These are phyloP conservation scores for Planococcus citri DNA, from an alignment of 1,140 invertebrate species.

Conservation along the genomic window DNA sequence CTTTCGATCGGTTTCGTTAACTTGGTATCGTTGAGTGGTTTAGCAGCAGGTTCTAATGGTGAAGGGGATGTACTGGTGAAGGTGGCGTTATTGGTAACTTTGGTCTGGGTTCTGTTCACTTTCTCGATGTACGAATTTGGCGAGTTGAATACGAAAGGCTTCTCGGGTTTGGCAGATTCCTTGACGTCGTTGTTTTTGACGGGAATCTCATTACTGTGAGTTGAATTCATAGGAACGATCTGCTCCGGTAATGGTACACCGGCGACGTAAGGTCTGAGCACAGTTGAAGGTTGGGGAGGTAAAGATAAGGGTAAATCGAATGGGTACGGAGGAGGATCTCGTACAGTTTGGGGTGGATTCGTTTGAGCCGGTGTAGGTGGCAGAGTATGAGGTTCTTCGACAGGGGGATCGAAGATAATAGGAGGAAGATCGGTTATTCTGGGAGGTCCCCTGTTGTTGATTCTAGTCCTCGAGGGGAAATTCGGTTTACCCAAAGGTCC, in stretches of 20 bases:
- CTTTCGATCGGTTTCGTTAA: constrained; percentile 21
- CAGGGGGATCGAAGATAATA: constrained; percentile 51
- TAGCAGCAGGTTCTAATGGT: constrained; percentile 24
- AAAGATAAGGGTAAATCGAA: constrained; percentile 48
- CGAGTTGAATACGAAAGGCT: constrained; percentile 10
- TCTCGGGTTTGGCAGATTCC: constrained; percentile 21
- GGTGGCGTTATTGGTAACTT: constrained; percentile 13
- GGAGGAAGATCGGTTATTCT: constrained; percentile 59
- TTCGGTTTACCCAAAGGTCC: constrained; percentile 38
- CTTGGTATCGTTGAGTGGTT: constrained; percentile 21
- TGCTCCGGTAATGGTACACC: constrained; percentile 61
- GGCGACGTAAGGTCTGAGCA: constrained; percentile 44
- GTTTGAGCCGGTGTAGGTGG: constrained; percentile 33
- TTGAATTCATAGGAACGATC: constrained; percentile 42
- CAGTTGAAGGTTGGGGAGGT: constrained; percentile 27
- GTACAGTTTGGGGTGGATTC: constrained; percentile 31
- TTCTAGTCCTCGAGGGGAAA: constrained; percentile 48
- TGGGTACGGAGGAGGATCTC: constrained; percentile 49
- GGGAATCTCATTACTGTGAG: background rate
- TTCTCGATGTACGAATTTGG: constrained; percentile 18
- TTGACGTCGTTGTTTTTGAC: background rate
- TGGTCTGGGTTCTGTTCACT: constrained; percentile 7
- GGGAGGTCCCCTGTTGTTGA: constrained; percentile 79
- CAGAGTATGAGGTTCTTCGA: constrained; percentile 36
- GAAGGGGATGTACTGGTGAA: background rate